A percentile compares a stretch with the other conserved stretches of the same genome.
Evolutionary conservation across 1,140 invertebrate species (phyloP).

Genomic region (Sipha flava): DNA sequence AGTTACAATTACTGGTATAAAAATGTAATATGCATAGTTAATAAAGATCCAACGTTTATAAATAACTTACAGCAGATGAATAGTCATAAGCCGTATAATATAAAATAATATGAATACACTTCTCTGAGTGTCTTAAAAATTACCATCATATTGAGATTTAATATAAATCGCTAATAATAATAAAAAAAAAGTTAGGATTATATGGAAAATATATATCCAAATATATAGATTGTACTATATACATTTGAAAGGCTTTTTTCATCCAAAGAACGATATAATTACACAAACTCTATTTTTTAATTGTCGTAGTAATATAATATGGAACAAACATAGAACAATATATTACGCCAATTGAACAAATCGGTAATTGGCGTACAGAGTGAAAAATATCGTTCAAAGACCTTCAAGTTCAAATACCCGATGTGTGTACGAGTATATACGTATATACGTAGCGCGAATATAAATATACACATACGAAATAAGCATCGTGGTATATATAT

Average conservation of each 20-base stretch:
- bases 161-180: no score
- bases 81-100: no score
- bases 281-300: not conserved
- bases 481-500: not conserved
- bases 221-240: no score
- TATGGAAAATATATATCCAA: no score
- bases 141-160: no score
- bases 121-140: no score
- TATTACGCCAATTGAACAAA: conserved; percentile 6
- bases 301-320: not conserved
- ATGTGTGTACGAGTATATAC: not conserved
- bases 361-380: conserved; percentile 17
- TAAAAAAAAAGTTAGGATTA: no score
- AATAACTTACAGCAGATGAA: no score
- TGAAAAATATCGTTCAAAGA: conserved; percentile 20
- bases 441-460: not conserved
- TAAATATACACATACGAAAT: not conserved
- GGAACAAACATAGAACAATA: conserved; percentile 7
- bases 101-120: no score
- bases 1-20: no score
- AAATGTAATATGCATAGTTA: no score
- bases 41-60: no score
- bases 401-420: conserved; percentile 26
- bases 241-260: not conserved
- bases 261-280: not conserved